Percentiles rank a stretch among this genome's conserved stretches.
Conservation (phyloP, 2,888 invertebrate species). For the Tenthredo livida region DNA sequence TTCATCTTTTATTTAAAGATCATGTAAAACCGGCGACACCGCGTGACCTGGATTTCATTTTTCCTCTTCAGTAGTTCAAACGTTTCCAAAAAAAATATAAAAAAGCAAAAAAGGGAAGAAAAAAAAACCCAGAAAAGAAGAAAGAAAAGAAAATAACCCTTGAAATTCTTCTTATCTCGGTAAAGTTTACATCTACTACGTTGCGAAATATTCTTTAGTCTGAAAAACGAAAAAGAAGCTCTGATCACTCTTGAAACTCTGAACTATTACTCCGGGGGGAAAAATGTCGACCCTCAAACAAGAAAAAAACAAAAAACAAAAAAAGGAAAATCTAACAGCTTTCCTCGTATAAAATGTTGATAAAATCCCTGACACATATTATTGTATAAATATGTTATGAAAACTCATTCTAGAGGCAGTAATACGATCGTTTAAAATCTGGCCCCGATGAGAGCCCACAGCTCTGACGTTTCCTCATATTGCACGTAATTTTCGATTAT, state of each 20-base stretch:
- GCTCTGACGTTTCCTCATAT: neutral
- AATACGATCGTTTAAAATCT: neutral
- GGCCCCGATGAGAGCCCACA: neutral
- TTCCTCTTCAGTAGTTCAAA: neutral
- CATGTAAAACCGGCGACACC: neutral
- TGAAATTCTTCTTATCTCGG: neutral
- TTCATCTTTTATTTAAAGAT: neutral
- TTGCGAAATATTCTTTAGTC: neutral
- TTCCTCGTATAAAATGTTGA: neutral
- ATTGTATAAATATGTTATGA: neutral
- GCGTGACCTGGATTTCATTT: neutral
- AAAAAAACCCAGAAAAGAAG: neutral
- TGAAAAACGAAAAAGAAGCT: neutral
- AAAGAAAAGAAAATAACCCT: neutral
- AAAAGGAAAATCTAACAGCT: neutral
- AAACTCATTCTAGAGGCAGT: neutral
- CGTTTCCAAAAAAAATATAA: neutral
- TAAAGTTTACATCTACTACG: neutral
- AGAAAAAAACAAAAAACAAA: neutral
- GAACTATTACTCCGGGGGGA: neutral
- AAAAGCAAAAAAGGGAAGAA: neutral
- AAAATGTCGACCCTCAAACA: neutral
- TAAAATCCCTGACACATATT: neutral
- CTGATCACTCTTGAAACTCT: neutral
- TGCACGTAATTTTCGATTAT: conserved; percentile 16